phyloP scores from a whole-genome alignment of 2,888 invertebrate species.

The Aricia artaxerxes region DNA sequence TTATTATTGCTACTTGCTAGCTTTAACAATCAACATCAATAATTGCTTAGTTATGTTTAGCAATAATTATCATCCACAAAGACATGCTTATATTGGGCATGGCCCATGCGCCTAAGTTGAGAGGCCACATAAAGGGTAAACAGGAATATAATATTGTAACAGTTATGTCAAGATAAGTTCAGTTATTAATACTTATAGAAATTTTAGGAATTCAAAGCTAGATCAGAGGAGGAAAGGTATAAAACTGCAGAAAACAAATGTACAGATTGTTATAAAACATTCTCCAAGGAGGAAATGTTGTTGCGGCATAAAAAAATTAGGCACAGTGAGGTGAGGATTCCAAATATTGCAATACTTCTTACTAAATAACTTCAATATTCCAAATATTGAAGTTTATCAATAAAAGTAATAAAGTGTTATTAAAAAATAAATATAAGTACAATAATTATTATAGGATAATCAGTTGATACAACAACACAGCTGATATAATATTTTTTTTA shows the following conservation, averaged over 20 bases:
- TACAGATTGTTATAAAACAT: conserved; percentile 62
- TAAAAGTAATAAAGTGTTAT: no score
- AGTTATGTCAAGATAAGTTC: no score
- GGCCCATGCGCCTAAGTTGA: no score
- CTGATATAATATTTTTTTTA: conserved; percentile 27
- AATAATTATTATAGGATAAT: no score
- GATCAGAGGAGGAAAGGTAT: conserved; percentile 55
- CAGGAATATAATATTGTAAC: no score
- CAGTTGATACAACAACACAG: no score
- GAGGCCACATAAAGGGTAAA: no score
- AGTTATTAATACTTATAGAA: background rate
- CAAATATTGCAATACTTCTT: background rate
- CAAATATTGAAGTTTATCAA: no score
- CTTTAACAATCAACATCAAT: background rate
- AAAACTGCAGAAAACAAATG: conserved; percentile 58
- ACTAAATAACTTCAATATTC: background rate
- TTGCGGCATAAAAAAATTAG: conserved; percentile 56
- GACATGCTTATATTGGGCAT: no score
- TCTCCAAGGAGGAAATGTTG: conserved; percentile 64
- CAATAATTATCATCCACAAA: no score
- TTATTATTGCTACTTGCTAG: background rate
- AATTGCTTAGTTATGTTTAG: no score
- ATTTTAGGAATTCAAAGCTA: conserved; percentile 51
- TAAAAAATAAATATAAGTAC: no score
- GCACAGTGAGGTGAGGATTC: conserved; percentile 58